These are phyloP conservation scores for Silurus glanis DNA, from an alignment of 2,113 vertebrate genomes.

Conservation along the genomic window DNA sequence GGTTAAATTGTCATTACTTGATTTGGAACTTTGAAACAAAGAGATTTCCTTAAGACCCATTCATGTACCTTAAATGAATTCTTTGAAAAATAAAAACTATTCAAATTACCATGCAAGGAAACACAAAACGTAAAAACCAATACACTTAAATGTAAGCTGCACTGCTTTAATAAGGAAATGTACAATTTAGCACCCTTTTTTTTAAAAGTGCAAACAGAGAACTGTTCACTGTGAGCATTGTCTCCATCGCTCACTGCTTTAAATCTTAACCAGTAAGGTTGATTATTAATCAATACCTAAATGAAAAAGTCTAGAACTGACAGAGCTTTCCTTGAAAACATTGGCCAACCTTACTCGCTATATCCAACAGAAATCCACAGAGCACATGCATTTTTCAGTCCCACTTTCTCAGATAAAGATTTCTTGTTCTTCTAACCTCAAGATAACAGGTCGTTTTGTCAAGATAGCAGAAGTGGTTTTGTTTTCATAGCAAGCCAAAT, in stretches of 20 bases:
- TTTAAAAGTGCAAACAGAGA: not conserved
- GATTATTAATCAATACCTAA: not conserved
- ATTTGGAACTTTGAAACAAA: not conserved
- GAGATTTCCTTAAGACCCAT: not conserved
- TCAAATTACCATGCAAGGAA: not conserved
- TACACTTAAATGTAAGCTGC: not conserved
- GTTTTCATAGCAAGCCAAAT: not conserved
- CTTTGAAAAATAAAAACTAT: not conserved
- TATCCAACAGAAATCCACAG: not conserved
- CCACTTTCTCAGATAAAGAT: not conserved
- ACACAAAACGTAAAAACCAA: too few species aligned
- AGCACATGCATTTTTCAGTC: not conserved
- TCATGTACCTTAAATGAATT: not conserved
- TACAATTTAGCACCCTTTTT: not conserved
- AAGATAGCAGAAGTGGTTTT: not conserved
- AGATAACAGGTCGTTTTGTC: not conserved
- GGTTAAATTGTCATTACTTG: not conserved
- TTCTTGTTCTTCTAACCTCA: constrained; percentile 7
- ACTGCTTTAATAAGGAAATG: not conserved
- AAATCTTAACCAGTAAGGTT: not conserved
- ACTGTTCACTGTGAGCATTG: not conserved
- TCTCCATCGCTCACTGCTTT: not conserved
- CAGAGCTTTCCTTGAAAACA: not conserved
- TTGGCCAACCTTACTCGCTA: not conserved
- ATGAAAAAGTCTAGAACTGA: not conserved